Evolutionary conservation across 2,113 vertebrate genomes (phyloP).

Genomic region (Hiodon tergisus): DNA sequence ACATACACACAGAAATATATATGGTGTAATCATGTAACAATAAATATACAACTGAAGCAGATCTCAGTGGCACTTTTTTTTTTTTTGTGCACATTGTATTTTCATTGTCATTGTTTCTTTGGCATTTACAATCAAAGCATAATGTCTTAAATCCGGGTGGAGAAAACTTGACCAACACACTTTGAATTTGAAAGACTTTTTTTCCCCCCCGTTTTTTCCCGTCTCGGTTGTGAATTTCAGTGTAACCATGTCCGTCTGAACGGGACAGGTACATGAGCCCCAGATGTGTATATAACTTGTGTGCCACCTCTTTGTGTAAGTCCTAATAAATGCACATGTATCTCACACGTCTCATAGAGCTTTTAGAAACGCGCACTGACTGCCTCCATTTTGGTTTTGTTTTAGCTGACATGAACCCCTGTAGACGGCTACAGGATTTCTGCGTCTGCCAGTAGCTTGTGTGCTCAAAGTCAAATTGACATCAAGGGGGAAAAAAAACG

Average conservation of each 20-base stretch:
- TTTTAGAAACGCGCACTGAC: too few relatives aligned
- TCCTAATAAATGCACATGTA: neutral
- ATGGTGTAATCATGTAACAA: neutral
- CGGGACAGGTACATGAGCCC: neutral
- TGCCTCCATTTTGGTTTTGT: too few relatives aligned
- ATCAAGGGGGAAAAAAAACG: too few relatives aligned
- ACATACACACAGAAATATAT: neutral
- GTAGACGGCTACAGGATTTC: too few relatives aligned
- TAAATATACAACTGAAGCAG: neutral
- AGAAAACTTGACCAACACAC: neutral
- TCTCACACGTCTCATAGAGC: too few relatives aligned
- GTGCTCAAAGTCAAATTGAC: too few relatives aligned
- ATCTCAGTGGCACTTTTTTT: too few relatives aligned
- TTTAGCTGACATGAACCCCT: too few relatives aligned
- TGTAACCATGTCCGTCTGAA: neutral
- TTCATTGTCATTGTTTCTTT: neutral
- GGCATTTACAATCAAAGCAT: neutral
- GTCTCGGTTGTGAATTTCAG: neutral
- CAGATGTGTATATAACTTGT: slow-evolving; percentile 13
- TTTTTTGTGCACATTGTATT: neutral
- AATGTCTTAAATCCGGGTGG: neutral
- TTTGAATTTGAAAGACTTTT: neutral
- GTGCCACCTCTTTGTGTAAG: slow-evolving; percentile 10
- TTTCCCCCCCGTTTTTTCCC: too few relatives aligned
- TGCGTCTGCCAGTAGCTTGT: too few relatives aligned